Conservation (phyloP, 2,113 vertebrate species). For the Colinus virginianus region DNA sequence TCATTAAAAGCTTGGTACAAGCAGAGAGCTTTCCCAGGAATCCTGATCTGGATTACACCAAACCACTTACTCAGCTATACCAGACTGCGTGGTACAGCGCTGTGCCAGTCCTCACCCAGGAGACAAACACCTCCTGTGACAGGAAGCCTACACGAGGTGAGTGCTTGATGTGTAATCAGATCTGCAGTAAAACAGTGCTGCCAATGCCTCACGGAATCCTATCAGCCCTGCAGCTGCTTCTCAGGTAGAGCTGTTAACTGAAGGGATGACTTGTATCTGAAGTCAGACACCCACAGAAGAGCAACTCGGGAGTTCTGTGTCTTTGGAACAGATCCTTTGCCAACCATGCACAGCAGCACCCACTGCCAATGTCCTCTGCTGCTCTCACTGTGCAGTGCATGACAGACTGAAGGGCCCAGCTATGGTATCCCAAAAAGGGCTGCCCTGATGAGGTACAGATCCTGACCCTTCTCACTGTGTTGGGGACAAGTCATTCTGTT, state of each 20-base stretch:
- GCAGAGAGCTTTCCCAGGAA: neutral
- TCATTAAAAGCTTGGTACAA: neutral
- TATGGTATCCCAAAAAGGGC: neutral
- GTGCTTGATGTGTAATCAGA: neutral
- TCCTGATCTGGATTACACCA: conserved; percentile 1
- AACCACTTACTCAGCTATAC: conserved; percentile 18
- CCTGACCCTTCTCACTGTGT: neutral
- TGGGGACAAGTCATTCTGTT: neutral
- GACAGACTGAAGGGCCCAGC: neutral
- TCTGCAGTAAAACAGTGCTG: neutral
- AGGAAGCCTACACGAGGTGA: neutral
- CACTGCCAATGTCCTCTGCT: neutral
- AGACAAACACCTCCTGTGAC: neutral
- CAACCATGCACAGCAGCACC: neutral
- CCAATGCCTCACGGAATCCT: neutral
- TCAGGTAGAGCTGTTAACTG: neutral
- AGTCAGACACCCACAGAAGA: neutral
- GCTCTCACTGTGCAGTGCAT: neutral
- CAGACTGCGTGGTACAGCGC: neutral
- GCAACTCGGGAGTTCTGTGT: neutral
- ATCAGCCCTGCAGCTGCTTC: neutral
- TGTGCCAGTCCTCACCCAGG: conserved; percentile 8
- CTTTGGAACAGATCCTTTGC: neutral
- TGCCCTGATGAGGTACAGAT: neutral
- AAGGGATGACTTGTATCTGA: neutral